Evolutionary conservation across 1,140 invertebrate genomes (phyloP).

Genomic region (Eriocheir sinensis): DNA sequence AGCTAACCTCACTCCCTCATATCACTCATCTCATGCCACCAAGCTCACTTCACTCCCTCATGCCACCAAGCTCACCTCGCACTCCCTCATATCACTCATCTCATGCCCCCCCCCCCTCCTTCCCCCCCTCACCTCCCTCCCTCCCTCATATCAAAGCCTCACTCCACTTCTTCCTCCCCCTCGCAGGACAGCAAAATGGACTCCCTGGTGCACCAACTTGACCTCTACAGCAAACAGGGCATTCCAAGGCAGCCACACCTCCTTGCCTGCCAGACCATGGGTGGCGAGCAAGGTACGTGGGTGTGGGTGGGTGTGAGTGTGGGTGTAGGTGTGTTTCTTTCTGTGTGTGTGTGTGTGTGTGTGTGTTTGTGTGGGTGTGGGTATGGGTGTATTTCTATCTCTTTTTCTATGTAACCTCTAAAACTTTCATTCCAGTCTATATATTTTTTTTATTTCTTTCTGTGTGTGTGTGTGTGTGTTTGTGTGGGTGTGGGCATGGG

Average conservation of each 20-base stretch:
- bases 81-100: not conserved
- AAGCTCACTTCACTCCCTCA: not conserved
- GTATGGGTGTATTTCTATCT: too few species aligned
- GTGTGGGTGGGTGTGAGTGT: too few species aligned
- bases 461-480: too few species aligned
- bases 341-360: too few species aligned
- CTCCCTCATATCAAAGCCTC: not conserved
- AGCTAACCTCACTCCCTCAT: not conserved
- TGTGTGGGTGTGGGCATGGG: too few species aligned
- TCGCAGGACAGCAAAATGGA: conserved; percentile 84
- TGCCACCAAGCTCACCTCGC: not conserved
- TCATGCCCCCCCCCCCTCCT: not conserved
- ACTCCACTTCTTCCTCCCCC: not conserved
- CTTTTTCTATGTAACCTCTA: not conserved
- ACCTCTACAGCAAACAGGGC: conserved; percentile 86
- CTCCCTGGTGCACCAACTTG: conserved; percentile 85
- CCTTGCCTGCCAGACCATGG: conserved; percentile 54
- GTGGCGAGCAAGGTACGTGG: conserved; percentile 47
- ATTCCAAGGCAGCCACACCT: conserved; percentile 84
- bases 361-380: too few species aligned
- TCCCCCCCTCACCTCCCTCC: not conserved
- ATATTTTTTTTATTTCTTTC: not conserved
- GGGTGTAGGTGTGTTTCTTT: not conserved
- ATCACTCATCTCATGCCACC: not conserved
- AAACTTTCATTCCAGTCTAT: not conserved